A percentile compares a stretch with the other conserved stretches of the same genome.
Conservation (phyloP, 1,140 invertebrate species). For the Rhopalosiphum maidis region DNA sequence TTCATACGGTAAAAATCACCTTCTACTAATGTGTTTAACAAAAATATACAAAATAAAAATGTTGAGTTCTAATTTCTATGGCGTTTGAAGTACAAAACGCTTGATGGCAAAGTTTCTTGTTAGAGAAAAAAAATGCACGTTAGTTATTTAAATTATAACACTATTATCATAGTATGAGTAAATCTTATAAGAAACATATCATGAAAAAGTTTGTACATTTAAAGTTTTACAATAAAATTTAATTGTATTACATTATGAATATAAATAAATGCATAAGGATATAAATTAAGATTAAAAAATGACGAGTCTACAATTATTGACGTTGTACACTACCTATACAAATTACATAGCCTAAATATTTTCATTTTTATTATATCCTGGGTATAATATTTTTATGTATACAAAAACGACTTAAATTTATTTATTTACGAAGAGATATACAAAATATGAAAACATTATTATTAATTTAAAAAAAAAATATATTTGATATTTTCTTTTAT, state of each 20-base stretch:
- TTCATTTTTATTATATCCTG: no score
- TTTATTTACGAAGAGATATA: neutral
- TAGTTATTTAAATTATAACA: neutral
- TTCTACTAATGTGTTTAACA: neutral
- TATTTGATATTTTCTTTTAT: neutral
- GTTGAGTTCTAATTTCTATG: neutral
- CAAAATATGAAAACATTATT: neutral
- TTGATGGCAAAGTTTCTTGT: neutral
- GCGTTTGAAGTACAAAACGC: neutral
- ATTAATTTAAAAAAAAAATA: neutral
- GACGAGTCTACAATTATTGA: no score
- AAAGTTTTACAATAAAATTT: neutral
- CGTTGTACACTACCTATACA: no score
- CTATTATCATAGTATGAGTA: neutral
- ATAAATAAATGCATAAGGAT: no score
- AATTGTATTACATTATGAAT: no score
- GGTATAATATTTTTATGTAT: no score
- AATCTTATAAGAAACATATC: neutral
- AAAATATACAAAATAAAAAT: neutral
- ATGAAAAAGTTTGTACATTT: neutral
- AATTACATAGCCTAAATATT: no score
- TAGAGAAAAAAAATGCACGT: neutral
- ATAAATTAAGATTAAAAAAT: no score
- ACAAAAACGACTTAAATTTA: no score
- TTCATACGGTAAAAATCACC: neutral